These are phyloP conservation scores for Lagodon rhomboides DNA, from an alignment of 2,797 vertebrate species.

Conservation along the genomic window DNA sequence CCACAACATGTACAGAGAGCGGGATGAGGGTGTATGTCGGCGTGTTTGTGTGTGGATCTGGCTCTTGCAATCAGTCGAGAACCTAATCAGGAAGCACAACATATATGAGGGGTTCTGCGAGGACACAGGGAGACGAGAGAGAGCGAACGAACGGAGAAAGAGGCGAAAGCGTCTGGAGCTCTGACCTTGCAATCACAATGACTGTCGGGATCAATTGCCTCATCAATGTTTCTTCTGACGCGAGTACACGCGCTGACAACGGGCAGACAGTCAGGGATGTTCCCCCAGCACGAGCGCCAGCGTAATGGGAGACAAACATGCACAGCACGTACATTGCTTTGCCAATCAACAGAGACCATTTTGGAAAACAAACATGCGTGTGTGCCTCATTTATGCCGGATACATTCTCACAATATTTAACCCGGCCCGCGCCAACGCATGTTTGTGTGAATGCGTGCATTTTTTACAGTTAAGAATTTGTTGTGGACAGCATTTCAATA, in stretches of 20 bases:
- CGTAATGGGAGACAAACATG: constrained; percentile 50
- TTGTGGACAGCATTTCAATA: no score
- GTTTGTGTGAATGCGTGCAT: constrained; percentile 9
- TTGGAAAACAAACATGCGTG: constrained; percentile 52
- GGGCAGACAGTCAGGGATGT: constrained; percentile 28
- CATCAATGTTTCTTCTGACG: constrained; percentile 38
- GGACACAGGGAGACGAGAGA: constrained; percentile 4
- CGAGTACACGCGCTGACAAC: constrained; percentile 25
- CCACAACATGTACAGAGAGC: constrained; percentile 12
- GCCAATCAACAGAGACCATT: constrained; percentile 49
- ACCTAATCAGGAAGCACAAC: constrained; percentile 59
- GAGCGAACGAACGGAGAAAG: neutral
- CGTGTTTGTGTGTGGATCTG: constrained; percentile 21
- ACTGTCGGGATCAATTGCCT: constrained; percentile 48
- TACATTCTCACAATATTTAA: constrained; percentile 5
- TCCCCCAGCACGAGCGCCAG: constrained; percentile 19
- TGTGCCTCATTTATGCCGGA: constrained; percentile 31
- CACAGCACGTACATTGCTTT: constrained; percentile 23
- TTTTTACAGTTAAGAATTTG: neutral
- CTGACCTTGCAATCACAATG: constrained; percentile 66
- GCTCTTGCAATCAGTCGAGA: constrained; percentile 52
- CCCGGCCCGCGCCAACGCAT: neutral
- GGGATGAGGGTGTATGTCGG: constrained; percentile 14
- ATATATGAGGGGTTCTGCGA: constrained; percentile 20
- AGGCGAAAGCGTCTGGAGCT: constrained; percentile 28